Evolutionary conservation across 2,797 vertebrate species (phyloP).

Genomic region (Triplophysa bombifrons): DNA sequence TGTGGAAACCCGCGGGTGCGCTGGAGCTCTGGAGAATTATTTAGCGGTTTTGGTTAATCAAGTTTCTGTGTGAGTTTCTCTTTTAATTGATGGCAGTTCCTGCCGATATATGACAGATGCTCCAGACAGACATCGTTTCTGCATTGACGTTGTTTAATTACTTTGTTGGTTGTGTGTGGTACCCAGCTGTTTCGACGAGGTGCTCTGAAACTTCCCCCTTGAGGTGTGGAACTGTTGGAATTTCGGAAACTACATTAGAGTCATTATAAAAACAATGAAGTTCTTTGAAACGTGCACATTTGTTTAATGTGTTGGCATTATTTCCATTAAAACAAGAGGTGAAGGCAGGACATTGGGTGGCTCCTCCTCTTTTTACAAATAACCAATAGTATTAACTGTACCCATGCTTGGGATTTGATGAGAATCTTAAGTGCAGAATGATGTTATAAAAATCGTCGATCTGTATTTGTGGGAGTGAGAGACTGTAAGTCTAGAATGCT

Average conservation of each 20-base stretch:
- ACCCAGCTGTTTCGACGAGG: conserved; percentile 16
- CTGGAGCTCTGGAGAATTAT: conserved; percentile 67
- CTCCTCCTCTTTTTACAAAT: no score
- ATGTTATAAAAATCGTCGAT: no score
- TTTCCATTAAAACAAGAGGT: no score
- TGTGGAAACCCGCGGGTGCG: conserved; percentile 41
- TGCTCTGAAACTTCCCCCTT: conserved; percentile 1
- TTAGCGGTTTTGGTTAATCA: conserved; percentile 69
- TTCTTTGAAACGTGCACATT: no score
- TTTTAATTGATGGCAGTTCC: conserved; percentile 73
- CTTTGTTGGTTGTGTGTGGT: conserved; percentile 42
- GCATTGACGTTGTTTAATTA: conserved; percentile 25
- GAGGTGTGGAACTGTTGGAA: not conserved
- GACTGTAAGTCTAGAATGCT: no score
- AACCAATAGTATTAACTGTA: no score
- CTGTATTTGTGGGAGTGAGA: no score
- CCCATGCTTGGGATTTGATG: no score
- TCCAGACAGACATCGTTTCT: conserved; percentile 61
- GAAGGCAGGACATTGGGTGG: no score
- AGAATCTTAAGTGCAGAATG: no score
- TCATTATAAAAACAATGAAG: not conserved
- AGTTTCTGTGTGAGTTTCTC: conserved; percentile 63
- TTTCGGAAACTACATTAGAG: not conserved
- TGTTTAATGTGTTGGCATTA: no score
- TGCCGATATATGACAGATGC: conserved; percentile 59